Evolutionary conservation across 2,113 vertebrate genomes (phyloP).

Genomic region (Chascanopsetta lugubris): DNA sequence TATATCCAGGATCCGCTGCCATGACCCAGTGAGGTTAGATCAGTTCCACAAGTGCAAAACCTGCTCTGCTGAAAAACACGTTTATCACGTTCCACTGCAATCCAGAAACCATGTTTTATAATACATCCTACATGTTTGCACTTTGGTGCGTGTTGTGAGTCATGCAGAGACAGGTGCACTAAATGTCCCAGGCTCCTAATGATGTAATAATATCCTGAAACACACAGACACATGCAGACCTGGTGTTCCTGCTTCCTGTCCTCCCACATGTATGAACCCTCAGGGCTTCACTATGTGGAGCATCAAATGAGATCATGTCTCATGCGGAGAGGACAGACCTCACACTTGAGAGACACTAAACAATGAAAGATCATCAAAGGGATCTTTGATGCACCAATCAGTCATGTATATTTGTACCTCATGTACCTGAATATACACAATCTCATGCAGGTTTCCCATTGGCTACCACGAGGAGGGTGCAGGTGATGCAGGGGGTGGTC

Average conservation of each 20-base stretch:
- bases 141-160: conserved; percentile 36
- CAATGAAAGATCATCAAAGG: not conserved
- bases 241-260: conserved; percentile 40
- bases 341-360: conserved; percentile 13
- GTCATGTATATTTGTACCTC: not conserved
- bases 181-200: conserved; percentile 60
- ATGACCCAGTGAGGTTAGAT: conserved; percentile 16
- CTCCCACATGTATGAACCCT: conserved; percentile 57
- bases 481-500: conserved; percentile 6
- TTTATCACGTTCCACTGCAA: conserved; percentile 2
- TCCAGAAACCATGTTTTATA: conserved; percentile 19
- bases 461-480: not conserved
- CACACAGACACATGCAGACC: conserved; percentile 33
- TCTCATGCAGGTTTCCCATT: not conserved
- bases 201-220: conserved; percentile 57
- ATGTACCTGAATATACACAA: not conserved
- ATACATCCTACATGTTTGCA: conserved; percentile 18
- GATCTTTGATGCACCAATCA: too few relatives aligned
- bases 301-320: conserved; percentile 72
- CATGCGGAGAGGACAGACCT: conserved; percentile 55
- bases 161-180: conserved; percentile 40
- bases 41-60: conserved; percentile 4
- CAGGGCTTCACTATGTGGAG: conserved; percentile 66
- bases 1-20: conserved; percentile 8
- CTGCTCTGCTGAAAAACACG: not conserved